Evolutionary conservation across 1,140 invertebrate genomes (phyloP).

Genomic region (Eriosoma lanigerum): DNA sequence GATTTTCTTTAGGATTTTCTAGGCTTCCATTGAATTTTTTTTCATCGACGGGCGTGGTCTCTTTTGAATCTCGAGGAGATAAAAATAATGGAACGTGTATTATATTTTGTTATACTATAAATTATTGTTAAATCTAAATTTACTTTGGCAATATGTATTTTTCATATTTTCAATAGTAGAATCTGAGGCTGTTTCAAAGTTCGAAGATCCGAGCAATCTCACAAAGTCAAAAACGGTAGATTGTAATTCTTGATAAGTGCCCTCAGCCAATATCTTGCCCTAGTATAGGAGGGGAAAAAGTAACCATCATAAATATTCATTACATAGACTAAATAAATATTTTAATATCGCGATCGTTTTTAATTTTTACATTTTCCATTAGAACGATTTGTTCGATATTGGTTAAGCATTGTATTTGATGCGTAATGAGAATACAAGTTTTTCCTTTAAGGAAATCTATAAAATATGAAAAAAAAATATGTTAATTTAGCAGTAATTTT

Average conservation of each 20-base stretch:
- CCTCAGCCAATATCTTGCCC: conserved; percentile 65
- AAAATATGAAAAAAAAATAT: background rate
- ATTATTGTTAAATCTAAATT: no score
- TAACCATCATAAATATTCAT: no score
- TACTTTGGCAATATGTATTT: no score
- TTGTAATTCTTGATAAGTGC: conserved; percentile 63
- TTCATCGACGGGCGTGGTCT: conserved; percentile 54
- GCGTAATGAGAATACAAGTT: conserved; percentile 77
- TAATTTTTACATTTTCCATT: conserved; percentile 67
- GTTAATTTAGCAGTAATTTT: no score
- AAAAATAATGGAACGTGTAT: background rate
- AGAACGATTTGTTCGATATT: conserved; percentile 75
- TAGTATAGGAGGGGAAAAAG: conserved; percentile 56
- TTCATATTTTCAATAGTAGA: no score
- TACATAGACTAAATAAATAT: background rate
- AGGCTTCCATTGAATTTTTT: background rate
- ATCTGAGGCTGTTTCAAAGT: conserved; percentile 54
- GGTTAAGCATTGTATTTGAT: conserved; percentile 79
- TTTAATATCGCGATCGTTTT: no score
- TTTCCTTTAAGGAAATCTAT: conserved; percentile 62
- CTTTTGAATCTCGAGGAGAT: conserved; percentile 51
- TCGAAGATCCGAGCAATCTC: conserved; percentile 59
- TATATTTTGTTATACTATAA: background rate
- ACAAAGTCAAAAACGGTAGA: conserved; percentile 63
- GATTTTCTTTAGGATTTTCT: conserved; percentile 52